Evolutionary conservation across 2,888 invertebrate species (phyloP).

Genomic region (Dromius quadrimaculatus): DNA sequence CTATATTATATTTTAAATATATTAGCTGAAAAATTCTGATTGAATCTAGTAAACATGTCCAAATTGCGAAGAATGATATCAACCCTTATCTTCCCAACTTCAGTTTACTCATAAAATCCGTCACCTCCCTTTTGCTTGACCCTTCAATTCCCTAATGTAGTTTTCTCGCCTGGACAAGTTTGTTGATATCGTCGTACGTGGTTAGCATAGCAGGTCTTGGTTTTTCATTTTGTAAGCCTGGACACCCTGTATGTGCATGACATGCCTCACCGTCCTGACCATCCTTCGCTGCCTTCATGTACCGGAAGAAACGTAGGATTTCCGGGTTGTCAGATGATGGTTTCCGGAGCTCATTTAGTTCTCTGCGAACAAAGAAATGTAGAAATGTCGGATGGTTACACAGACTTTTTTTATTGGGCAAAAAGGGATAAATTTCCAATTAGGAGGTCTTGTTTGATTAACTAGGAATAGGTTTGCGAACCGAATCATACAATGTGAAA

Average conservation of each 20-base stretch:
- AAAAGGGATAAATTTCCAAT: too few relatives aligned
- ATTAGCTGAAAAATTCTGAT: too few relatives aligned
- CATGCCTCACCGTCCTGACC: constrained; percentile 87
- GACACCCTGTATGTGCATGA: constrained; percentile 76
- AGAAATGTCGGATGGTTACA: too few relatives aligned
- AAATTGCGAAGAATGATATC: too few relatives aligned
- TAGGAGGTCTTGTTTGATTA: too few relatives aligned
- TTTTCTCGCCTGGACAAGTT: constrained; percentile 85
- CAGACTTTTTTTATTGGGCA: not conserved
- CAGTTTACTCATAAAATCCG: not conserved
- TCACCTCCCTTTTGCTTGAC: not conserved
- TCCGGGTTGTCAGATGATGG: constrained; percentile 90
- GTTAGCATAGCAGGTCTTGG: constrained; percentile 86
- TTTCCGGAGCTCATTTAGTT: constrained; percentile 85
- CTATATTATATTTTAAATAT: too few relatives aligned
- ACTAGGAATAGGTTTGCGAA: too few relatives aligned
- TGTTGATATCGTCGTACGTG: constrained; percentile 88
- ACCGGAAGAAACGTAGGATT: constrained; percentile 88
- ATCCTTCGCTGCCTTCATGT: constrained; percentile 90
- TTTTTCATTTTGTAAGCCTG: constrained; percentile 72
- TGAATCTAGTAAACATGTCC: too few relatives aligned
- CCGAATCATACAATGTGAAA: too few relatives aligned
- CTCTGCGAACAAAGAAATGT: constrained; percentile 69
- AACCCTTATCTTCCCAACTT: not conserved
- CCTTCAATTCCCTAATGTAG: constrained; percentile 64